Evolutionary conservation across 2,797 vertebrate species (phyloP).

Genomic region (Potorous gilbertii): DNA sequence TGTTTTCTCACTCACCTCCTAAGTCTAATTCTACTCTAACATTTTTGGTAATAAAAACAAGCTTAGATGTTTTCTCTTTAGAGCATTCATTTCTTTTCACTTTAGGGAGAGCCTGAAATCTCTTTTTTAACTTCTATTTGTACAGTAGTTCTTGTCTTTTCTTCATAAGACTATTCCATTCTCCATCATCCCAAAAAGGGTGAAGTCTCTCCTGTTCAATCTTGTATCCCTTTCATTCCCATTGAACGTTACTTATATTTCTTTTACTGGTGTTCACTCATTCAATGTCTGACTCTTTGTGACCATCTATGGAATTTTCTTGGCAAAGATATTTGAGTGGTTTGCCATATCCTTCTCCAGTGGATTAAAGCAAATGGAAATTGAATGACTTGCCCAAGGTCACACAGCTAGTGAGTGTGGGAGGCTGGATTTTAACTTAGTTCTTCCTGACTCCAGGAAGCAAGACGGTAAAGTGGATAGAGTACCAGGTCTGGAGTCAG

Average conservation of each 20-base stretch:
- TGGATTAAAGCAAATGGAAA: too few relatives aligned
- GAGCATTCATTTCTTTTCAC: neutral
- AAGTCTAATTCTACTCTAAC: neutral
- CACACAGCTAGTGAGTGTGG: too few relatives aligned
- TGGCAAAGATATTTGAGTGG: too few relatives aligned
- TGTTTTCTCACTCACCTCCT: neutral
- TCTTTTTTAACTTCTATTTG: neutral
- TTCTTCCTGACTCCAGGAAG: too few relatives aligned
- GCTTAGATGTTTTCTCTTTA: neutral
- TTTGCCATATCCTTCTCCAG: too few relatives aligned
- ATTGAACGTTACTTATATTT: neutral
- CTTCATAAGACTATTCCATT: neutral
- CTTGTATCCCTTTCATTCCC: neutral
- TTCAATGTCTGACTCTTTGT: too few relatives aligned
- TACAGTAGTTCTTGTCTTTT: neutral
- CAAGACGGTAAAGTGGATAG: too few relatives aligned
- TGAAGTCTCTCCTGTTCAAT: too few relatives aligned
- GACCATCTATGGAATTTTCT: too few relatives aligned
- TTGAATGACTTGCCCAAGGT: too few relatives aligned
- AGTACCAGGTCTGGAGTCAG: too few relatives aligned
- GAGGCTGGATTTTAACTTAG: too few relatives aligned
- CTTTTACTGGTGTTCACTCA: neutral
- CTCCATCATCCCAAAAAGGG: neutral
- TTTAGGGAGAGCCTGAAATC: neutral
- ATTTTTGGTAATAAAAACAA: neutral